Percentiles rank a stretch among this genome's conserved stretches.
phyloP scores from a whole-genome alignment of 2,888 invertebrate species.

The Apantesis nais region DNA sequence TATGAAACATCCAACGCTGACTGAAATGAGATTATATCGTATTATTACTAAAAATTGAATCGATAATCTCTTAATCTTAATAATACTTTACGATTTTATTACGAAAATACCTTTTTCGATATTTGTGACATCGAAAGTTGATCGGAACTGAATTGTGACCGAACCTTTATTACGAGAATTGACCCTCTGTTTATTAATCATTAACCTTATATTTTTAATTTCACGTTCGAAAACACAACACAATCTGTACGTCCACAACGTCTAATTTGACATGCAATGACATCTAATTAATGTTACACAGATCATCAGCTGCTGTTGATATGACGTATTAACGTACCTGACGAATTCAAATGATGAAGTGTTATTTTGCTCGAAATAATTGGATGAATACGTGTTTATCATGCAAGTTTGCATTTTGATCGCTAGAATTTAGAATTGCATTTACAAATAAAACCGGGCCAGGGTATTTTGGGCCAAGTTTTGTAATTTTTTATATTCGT shows the following conservation, averaged over 20 bases:
- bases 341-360: slow-evolving; percentile 48
- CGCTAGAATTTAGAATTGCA: background rate
- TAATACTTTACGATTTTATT: no score
- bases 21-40: no score
- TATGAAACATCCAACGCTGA: no score
- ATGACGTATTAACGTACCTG: slow-evolving; percentile 45
- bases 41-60: no score
- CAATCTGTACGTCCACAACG: slow-evolving; percentile 45
- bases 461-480: no score
- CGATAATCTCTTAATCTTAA: no score
- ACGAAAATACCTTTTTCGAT: no score
- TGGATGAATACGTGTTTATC: slow-evolving; percentile 37
- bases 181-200: no score
- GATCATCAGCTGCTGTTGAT: slow-evolving; percentile 48
- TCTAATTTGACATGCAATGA: slow-evolving; percentile 48
- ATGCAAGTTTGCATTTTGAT: background rate
- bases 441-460: background rate
- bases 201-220: background rate
- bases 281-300: slow-evolving; percentile 45
- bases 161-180: no score
- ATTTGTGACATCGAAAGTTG: no score
- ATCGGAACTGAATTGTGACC: no score
- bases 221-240: background rate
- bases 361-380: slow-evolving; percentile 39
- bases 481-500: background rate